These are phyloP conservation scores for Ennomos quercinarius DNA, from an alignment of 2,888 invertebrate species.

Conservation along the genomic window DNA sequence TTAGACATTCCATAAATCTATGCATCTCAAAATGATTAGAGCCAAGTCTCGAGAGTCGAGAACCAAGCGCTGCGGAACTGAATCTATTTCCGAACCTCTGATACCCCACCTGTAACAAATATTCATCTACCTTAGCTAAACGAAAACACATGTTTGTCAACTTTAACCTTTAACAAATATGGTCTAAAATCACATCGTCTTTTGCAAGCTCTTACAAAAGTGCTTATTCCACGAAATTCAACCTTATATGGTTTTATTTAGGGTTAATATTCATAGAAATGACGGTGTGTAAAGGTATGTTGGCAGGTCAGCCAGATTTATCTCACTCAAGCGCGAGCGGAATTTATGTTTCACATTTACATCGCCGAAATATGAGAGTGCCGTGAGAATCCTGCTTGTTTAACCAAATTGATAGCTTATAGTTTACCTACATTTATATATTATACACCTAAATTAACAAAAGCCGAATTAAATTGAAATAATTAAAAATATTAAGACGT, in stretches of 20 bases:
- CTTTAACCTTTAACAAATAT: constrained; percentile 14
- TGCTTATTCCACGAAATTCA: neutral
- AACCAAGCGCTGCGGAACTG: constrained; percentile 27
- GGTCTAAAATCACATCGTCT: constrained; percentile 12
- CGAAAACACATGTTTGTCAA: constrained; percentile 10
- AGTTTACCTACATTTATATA: constrained; percentile 8
- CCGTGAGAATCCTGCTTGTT: constrained; percentile 13
- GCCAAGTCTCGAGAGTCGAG: constrained; percentile 2
- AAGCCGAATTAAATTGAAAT: too few relatives aligned
- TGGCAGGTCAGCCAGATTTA: constrained; percentile 28
- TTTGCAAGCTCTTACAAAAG: neutral
- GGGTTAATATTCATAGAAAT: constrained; percentile 6
- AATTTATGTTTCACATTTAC: constrained; percentile 31
- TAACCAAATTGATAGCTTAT: constrained; percentile 7
- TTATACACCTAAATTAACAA: too few relatives aligned
- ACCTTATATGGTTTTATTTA: constrained; percentile 4
- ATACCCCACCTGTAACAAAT: constrained; percentile 35
- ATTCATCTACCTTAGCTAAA: constrained; percentile 15
- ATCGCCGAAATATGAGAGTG: constrained; percentile 18
- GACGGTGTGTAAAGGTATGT: constrained; percentile 16
- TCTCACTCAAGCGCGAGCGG: constrained; percentile 21
- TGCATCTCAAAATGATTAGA: neutral
- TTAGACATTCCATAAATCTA: neutral
- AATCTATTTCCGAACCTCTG: constrained; percentile 44
- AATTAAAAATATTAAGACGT: too few relatives aligned